phyloP scores from a whole-genome alignment of 1,140 invertebrate species.

The Fragariocoptes setiger region DNA sequence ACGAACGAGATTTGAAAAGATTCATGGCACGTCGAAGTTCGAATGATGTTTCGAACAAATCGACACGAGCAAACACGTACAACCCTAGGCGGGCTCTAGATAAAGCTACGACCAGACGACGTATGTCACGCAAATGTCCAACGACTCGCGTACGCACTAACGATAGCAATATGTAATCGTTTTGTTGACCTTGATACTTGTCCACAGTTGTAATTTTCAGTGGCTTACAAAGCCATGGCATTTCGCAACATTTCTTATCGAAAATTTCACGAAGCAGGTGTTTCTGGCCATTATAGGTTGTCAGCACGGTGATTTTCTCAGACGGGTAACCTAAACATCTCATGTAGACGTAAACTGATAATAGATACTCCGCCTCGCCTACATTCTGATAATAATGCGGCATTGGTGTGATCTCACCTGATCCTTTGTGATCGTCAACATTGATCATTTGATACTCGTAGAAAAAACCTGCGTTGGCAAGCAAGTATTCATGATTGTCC shows the following conservation, averaged over 20 bases:
- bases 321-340: conserved; percentile 80
- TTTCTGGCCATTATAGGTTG: conserved; percentile 98
- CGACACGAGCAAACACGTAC: conserved; percentile 72
- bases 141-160: conserved; percentile 79
- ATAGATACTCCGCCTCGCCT: conserved; percentile 91
- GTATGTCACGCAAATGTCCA: conserved; percentile 77
- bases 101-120: conserved; percentile 85
- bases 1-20: conserved; percentile 32
- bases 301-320: conserved; percentile 89
- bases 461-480: conserved; percentile 44
- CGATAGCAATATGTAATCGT: conserved; percentile 86
- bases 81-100: conserved; percentile 85
- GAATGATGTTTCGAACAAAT: conserved; percentile 77
- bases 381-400: conserved; percentile 98
- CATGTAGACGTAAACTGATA: conserved; percentile 97
- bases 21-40: conserved; percentile 80
- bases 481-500: conserved; percentile 41
- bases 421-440: conserved; percentile 81
- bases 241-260: conserved; percentile 63
- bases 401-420: conserved; percentile 85
- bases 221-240: conserved; percentile 80
- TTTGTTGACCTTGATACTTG: conserved; percentile 97
- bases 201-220: conserved; percentile 77
- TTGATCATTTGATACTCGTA: conserved; percentile 87
- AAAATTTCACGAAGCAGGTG: conserved; percentile 85